Evolutionary conservation across 1,140 invertebrate genomes (phyloP).

Genomic region (Nephila pilipes): DNA sequence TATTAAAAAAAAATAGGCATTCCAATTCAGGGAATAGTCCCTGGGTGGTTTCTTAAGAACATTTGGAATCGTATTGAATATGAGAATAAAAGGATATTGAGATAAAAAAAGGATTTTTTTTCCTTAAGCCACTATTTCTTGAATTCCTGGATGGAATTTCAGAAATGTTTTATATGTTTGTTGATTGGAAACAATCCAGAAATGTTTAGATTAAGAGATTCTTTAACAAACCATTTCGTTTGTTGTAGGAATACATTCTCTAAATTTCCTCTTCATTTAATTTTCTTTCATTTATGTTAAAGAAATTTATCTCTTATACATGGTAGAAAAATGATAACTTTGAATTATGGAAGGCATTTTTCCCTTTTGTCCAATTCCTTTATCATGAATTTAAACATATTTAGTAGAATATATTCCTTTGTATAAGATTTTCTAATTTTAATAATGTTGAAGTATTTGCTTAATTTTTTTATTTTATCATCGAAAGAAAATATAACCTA

Average conservation of each 20-base stretch:
- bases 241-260: not conserved
- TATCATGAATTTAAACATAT: no score
- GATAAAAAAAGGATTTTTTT: not conserved
- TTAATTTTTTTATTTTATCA: no score
- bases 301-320: not conserved
- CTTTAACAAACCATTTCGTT: not conserved
- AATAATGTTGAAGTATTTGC: no score
- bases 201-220: not conserved
- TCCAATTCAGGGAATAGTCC: not conserved
- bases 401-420: no score
- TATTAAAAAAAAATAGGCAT: not conserved
- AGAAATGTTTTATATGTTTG: not conserved
- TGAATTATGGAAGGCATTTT: no score
- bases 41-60: not conserved
- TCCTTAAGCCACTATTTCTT: not conserved
- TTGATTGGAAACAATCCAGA: not conserved
- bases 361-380: no score
- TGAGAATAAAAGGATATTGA: constrained; percentile 7
- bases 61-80: constrained; percentile 1
- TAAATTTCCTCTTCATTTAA: not conserved
- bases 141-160: not conserved
- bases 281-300: not conserved
- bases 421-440: no score
- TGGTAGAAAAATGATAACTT: not conserved
- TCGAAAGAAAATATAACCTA: no score